Base-by-base conservation (phyloP, 2,888 invertebrate genomes). In the Volucella inanis region DNA sequence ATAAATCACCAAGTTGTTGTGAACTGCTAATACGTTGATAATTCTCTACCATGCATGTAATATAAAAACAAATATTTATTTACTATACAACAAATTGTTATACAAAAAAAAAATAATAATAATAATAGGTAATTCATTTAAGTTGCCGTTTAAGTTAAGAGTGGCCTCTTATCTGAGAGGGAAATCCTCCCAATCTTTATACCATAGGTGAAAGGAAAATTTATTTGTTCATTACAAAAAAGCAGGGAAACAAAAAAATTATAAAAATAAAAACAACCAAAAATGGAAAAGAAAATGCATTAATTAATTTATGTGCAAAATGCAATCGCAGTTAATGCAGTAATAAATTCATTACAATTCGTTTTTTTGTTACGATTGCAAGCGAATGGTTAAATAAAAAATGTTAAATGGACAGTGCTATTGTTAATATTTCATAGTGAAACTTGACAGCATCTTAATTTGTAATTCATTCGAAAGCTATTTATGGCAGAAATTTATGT, bases 311-410 rank as follows among this genome's bases (percentile, higher is more conserved):
- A 70, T 65, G 52, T 22, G n/a, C 45, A 61, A 64, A 52, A 65
- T 76, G 64, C 70, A 59, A 67, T 77, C 77, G 61, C 54, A 59
- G 41, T 71, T 78, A 64, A 39, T 82, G 71, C 55, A 67, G 39
- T 54, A 67, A 77, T 59, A 38, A 64, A 76, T 76, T 65, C 47
- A 14, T 57, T 47, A 11, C 14, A n/a, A n/a, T 59, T 41, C 41
- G 50, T 43, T 49, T 39, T 14, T 67, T 68, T 76, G 15, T 54
- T 61, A 49, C 47, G 22, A 50, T 52, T n/a, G 64, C 54, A 64
- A 8, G 14, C 64, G 47, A 18, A 31, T 31, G 9, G 59, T 49
- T 55, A 55, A 22, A 70, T 59, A 49, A 15, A 15, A 12, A 38
- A 10, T 31, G 62, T 15, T 3, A 18, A 54, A 31, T 31, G 31